Conservation (phyloP, 1,140 invertebrate species). For the Aphelinus atriplicis region DNA sequence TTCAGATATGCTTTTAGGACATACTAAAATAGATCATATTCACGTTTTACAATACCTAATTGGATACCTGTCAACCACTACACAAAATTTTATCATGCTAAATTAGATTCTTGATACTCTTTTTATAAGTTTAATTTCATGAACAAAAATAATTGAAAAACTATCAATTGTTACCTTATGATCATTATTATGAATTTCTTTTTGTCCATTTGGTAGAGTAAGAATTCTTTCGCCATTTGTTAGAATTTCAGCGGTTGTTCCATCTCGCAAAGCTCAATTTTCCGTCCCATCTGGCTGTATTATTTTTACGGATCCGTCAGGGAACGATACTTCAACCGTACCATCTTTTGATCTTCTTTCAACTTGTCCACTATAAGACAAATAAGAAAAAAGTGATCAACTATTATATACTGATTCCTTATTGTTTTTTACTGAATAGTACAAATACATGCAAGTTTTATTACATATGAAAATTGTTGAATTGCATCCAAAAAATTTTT, state of each 20-base stretch:
- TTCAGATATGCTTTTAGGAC: too few species aligned
- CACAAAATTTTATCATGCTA: too few species aligned
- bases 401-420: conserved; percentile 6
- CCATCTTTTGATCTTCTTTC: conserved; percentile 85
- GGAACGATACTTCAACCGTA: conserved; percentile 82
- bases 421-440: neutral
- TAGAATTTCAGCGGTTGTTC: conserved; percentile 73
- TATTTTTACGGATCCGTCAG: conserved; percentile 76
- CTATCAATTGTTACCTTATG: conserved; percentile 74
- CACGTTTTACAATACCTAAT: too few species aligned
- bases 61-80: too few species aligned
- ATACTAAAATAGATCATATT: too few species aligned
- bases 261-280: conserved; percentile 79
- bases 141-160: too few species aligned
- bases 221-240: conserved; percentile 75
- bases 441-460: too few species aligned
- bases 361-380: conserved; percentile 78
- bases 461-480: too few species aligned
- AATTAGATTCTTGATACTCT: neutral
- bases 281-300: conserved; percentile 77
- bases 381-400: conserved; percentile 23
- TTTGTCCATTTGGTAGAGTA: conserved; percentile 84
- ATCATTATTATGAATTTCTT: conserved; percentile 85
- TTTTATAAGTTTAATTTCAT: conserved; percentile 16
- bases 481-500: too few species aligned